Base-by-base conservation (phyloP, 2,797 vertebrate species). In the Melopsittacus undulatus region DNA sequence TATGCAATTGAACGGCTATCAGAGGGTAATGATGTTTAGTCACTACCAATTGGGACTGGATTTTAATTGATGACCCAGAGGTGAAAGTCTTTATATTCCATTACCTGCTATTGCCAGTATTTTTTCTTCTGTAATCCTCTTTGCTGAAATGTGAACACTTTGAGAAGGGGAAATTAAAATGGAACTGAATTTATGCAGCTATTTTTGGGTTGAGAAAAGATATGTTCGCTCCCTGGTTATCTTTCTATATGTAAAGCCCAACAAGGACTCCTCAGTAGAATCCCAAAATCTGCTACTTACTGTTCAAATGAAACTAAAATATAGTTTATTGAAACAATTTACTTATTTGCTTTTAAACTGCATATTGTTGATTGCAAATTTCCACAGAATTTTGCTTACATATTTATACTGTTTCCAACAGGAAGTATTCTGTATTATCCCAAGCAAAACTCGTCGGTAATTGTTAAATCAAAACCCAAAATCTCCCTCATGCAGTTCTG, bases 1-100 rank as follows among this genome's bases (percentile, higher is more conserved):
- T 57, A 64, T 7, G 29, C 74, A 76, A 74, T 54, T 84, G 95
- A 96, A 90, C 1, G 3, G 45, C 80, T 87, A 87, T 91, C 77
- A 91, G 89, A 79, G 30, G 36, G 68, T 84, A 94, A 92, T 79
- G 91, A 92, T 52, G 23, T 94, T 94, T 92, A 84, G 91, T 95
- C 95, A 92, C 85, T 94, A 90, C 85, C 88, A 89, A 36, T 90
- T 80, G 83, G 83, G 94, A 84, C 74, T 94, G 77, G 70, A 87
- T 96, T 97, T 97, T 96, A 97, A 92, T 92, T 96, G 94, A 95
- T 90, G 91, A 95, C 89, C 91, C 34, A 48, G 91, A 82, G 90
- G 91, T 94, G 88, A 94, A 95, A 92, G 83, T 77, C 77, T 90
- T 97, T 96, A 45, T 92, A 94, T 94, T 90, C 75, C 68, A 77